Evolutionary conservation across 23 tunicate genomes (phyloP).

Genomic region (Styela clava): DNA sequence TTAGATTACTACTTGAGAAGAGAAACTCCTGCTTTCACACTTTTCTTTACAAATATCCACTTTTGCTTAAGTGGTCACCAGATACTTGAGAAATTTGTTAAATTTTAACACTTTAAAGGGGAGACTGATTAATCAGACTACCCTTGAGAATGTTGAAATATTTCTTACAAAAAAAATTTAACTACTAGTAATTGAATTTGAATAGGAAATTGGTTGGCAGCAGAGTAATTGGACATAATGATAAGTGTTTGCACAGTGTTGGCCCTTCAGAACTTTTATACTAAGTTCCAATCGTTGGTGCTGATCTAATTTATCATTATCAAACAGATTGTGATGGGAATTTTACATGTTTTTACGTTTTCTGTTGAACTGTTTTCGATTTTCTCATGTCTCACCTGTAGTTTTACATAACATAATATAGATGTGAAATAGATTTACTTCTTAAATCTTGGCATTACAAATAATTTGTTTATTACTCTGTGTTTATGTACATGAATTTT

Average conservation of each 20-base stretch:
- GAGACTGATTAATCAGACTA: neutral
- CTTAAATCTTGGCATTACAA: too few species aligned
- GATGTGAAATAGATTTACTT: too few species aligned
- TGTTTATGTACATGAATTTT: too few species aligned
- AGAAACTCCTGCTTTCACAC: neutral
- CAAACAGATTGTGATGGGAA: too few species aligned
- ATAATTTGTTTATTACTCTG: too few species aligned
- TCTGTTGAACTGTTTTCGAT: too few species aligned
- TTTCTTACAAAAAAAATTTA: too few species aligned
- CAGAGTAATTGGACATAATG: neutral
- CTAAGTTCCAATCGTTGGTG: too few species aligned
- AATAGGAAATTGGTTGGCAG: neutral
- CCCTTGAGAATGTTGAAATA: neutral
- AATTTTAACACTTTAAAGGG: neutral
- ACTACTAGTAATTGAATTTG: neutral
- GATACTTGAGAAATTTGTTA: neutral
- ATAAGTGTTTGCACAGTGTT: neutral
- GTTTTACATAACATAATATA: too few species aligned
- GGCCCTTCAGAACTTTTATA: neutral
- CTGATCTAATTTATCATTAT: too few species aligned
- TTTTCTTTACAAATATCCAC: neutral
- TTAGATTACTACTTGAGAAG: slow-evolving; percentile 11
- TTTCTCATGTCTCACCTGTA: too few species aligned
- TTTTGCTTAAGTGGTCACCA: neutral
- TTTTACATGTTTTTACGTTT: too few species aligned